Evolutionary conservation across 1,140 invertebrate species (phyloP).

Genomic region (Stegodyphus mimosarum): DNA sequence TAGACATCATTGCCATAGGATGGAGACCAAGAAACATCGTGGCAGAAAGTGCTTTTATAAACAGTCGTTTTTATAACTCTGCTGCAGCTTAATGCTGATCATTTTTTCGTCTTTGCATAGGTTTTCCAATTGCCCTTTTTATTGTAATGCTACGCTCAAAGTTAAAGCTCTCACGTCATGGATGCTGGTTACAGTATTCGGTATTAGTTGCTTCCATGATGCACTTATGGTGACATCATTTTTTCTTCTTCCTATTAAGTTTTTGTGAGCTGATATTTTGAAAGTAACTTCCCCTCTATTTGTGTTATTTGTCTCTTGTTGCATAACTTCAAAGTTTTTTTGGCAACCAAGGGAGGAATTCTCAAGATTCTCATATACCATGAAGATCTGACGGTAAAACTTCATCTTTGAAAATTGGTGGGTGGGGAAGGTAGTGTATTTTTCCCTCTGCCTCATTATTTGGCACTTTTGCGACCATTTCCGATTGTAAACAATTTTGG

Average conservation of each 20-base stretch:
- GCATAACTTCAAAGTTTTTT: too few relatives aligned
- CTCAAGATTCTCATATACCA: too few relatives aligned
- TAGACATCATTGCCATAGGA: conserved; percentile 96
- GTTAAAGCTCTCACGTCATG: conserved; percentile 95
- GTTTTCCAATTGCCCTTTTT: conserved; percentile 87
- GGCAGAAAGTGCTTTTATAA: conserved; percentile 78
- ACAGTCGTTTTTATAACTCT: conserved; percentile 96
- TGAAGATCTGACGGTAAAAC: too few relatives aligned
- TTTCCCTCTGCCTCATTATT: too few relatives aligned
- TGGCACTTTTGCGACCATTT: too few relatives aligned
- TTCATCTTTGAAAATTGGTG: too few relatives aligned
- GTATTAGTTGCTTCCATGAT: conserved; percentile 99
- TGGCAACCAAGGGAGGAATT: too few relatives aligned
- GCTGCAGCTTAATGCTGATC: conserved; percentile 93
- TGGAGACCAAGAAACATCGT: conserved; percentile 96
- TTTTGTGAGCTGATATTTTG: conserved; percentile 96
- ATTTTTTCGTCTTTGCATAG: conserved; percentile 94
- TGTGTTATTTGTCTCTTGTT: too few relatives aligned
- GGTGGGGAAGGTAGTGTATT: too few relatives aligned
- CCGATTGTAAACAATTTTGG: too few relatives aligned
- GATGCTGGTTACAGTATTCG: conserved; percentile 69
- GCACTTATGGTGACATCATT: conserved; percentile 89
- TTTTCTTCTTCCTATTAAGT: conserved; percentile 95
- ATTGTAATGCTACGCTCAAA: conserved; percentile 96
- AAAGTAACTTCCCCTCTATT: conserved; percentile 92